Base-by-base conservation (phyloP, 1,140 invertebrate genomes). In the Gonioctena quinquepunctata region DNA sequence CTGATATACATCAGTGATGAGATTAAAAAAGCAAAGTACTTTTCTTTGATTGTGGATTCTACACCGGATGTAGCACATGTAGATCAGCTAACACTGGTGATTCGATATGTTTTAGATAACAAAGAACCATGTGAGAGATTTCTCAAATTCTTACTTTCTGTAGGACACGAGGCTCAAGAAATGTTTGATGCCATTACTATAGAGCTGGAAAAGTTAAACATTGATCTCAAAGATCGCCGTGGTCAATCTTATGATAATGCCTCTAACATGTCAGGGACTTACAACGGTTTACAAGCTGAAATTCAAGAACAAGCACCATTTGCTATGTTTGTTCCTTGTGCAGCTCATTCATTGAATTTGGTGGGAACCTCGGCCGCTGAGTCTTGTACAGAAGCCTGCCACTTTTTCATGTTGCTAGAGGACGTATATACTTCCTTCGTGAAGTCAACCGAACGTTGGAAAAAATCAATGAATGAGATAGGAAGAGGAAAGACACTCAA, bases 31-130 rank as follows among this genome's bases (percentile, higher is more conserved):
- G 71, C 78, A 19, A 80, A 80, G 72, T 85, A 85, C 73, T 85
- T 77, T 74, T 78, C 77, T 50, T 73, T 83, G 59, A 80, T 79
- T 54, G 72, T 84, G 13, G 82, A 84, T 77, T 83, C 79, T 4
- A 83, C 79, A 18, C 78, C 80, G 48, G 80, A 84, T 73, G 72
- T 83, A 52, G 67, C 61, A 8, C 61, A 63, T 22, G 18, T 48
- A 22, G 82, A 84, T 72, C 79, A 84, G 69, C 71, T 84, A n/a
- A 78, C 78, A 49, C 66, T 79, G 50, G 66, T 79, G 8, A 59
- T 77, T 66, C 50, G 76, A 67, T 81, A 76, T 67, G 63, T 89
- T 25, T n/a, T 11, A 42, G 8, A 13, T 11, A 42, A 42, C n/a
- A 21, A 21, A 42, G 27, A 64, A 48, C 64, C 50, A 54, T 7